Conservation (phyloP, 2,113 vertebrate genomes). For the Cepphus grylle region DNA sequence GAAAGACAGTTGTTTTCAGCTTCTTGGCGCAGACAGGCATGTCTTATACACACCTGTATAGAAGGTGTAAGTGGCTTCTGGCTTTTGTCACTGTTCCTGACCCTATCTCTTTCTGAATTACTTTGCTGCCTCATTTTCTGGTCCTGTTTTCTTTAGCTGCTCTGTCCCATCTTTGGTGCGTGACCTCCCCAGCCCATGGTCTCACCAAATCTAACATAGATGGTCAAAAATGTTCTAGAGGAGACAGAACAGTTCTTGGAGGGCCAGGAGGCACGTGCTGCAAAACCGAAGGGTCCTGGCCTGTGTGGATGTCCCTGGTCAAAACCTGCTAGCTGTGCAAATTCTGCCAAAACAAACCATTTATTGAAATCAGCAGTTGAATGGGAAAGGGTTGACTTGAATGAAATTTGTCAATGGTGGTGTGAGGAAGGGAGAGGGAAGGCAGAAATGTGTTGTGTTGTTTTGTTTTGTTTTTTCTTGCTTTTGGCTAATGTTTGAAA, state of each 20-base stretch:
- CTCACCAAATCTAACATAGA: not conserved
- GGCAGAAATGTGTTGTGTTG: not conserved
- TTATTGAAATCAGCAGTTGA: not conserved
- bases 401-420: not conserved
- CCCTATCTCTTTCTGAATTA: not conserved
- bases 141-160: not conserved
- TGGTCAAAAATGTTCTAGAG: not conserved
- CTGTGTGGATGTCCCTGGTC: not conserved
- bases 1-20: not conserved
- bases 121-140: not conserved
- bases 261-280: not conserved
- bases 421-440: not conserved
- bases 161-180: not conserved
- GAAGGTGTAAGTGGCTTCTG: not conserved
- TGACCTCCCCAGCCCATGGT: not conserved
- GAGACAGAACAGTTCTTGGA: not conserved
- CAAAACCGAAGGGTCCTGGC: not conserved
- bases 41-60: not conserved
- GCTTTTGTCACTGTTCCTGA: not conserved
- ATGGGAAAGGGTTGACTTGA: not conserved
- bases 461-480: not conserved
- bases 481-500: not conserved
- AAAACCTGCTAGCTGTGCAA: not conserved
- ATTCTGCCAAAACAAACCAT: not conserved
- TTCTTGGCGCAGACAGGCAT: not conserved